Evolutionary conservation across 2,797 vertebrate species (phyloP).

Genomic region (Crax fasciolata): DNA sequence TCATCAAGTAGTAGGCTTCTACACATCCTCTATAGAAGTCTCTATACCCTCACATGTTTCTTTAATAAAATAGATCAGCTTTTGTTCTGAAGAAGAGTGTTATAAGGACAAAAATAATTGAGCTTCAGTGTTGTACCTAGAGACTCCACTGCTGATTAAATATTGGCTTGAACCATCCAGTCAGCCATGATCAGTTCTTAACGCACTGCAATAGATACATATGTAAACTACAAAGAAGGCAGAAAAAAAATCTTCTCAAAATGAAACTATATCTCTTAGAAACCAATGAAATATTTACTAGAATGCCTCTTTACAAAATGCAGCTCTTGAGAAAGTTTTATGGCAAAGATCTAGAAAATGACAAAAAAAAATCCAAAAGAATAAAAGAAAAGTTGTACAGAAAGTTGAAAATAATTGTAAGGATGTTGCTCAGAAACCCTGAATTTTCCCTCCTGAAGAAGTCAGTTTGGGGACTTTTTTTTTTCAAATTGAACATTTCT

Average conservation of each 20-base stretch:
- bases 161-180: not conserved
- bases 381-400: not conserved
- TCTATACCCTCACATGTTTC: not conserved
- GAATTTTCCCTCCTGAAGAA: not conserved
- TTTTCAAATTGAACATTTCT: not conserved
- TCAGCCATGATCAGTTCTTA: not conserved
- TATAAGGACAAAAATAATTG: not conserved
- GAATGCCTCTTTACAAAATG: not conserved
- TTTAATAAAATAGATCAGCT: not conserved
- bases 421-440: not conserved
- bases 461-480: not conserved
- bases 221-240: not conserved
- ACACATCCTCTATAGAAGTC: not conserved
- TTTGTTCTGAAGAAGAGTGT: not conserved
- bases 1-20: not conserved
- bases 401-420: not conserved
- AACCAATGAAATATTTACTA: not conserved
- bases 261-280: not conserved
- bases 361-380: not conserved
- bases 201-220: rapidly evolving
- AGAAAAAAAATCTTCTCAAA: not conserved
- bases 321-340: not conserved
- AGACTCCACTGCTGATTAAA: not conserved
- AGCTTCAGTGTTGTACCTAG: not conserved
- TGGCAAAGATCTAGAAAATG: not conserved